Evolutionary conservation across 2,888 invertebrate species (phyloP).

Genomic region (Philopedon plagiatum): DNA sequence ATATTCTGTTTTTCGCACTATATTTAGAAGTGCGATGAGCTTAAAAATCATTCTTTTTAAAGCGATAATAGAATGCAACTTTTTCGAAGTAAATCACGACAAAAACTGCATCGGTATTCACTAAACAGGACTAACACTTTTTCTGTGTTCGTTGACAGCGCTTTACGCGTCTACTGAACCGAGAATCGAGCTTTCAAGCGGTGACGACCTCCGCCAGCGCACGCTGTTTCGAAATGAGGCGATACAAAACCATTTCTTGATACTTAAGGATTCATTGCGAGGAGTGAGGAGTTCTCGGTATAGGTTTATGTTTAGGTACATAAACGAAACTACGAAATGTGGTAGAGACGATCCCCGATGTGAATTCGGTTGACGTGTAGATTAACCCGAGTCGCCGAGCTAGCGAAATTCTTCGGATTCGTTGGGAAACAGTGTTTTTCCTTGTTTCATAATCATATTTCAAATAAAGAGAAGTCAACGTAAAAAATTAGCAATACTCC

Average conservation of each 20-base stretch:
- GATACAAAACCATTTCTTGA: conserved; percentile 42
- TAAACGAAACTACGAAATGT: conserved; percentile 31
- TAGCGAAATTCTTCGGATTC: no score
- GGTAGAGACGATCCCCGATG: conserved; percentile 4
- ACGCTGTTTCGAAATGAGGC: conserved; percentile 41
- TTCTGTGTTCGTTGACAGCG: neutral
- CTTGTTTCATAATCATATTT: no score
- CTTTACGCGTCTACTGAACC: neutral
- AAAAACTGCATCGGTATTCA: neutral
- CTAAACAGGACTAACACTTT: neutral
- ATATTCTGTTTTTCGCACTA: conserved; percentile 23
- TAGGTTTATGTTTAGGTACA: conserved; percentile 35
- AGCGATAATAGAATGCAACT: neutral
- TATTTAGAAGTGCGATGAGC: conserved; percentile 9
- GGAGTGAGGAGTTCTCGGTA: conserved; percentile 47
- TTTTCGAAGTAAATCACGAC: neutral
- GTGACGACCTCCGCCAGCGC: conserved; percentile 26
- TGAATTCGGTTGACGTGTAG: conserved; percentile 1
- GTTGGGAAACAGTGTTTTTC: no score
- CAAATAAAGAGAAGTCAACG: no score
- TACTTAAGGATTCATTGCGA: conserved; percentile 44
- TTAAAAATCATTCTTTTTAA: conserved; percentile 36
- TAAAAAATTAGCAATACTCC: no score
- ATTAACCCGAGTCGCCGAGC: neutral
- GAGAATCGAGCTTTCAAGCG: neutral